Evolutionary conservation across 2,113 vertebrate species (phyloP).

Genomic region (Nothocercus julius): DNA sequence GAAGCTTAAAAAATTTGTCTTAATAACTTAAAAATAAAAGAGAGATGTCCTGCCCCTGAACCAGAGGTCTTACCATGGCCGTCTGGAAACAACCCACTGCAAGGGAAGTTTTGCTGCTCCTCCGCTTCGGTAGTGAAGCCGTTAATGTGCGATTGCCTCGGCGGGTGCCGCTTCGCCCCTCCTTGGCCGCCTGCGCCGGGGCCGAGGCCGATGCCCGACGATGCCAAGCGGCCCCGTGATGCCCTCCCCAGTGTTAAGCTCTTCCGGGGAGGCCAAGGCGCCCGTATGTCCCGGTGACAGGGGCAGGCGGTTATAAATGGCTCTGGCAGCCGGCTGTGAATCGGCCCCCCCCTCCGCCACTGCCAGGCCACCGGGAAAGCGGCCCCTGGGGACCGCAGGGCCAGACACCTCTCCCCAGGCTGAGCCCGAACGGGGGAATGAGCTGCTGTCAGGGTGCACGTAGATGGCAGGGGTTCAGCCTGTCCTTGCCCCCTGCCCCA

Average conservation of each 20-base stretch:
- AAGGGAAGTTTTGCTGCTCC: slow-evolving; percentile 23
- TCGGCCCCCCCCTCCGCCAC: neutral
- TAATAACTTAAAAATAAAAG: too few relatives aligned
- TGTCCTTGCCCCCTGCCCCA: neutral
- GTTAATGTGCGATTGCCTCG: too few relatives aligned
- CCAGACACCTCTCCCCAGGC: neutral
- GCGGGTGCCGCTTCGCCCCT: too few relatives aligned
- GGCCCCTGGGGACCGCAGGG: neutral
- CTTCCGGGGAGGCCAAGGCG: slow-evolving; percentile 49
- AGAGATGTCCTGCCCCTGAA: too few relatives aligned
- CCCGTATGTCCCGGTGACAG: slow-evolving; percentile 55
- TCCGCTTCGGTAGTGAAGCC: neutral
- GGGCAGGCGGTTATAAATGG: slow-evolving; percentile 77
- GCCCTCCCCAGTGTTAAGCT: slow-evolving; percentile 3
- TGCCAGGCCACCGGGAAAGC: neutral
- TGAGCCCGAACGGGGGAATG: neutral
- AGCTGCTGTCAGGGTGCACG: neutral
- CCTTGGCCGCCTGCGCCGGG: neutral
- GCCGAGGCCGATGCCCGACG: neutral
- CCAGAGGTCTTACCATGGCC: neutral
- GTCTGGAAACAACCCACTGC: neutral
- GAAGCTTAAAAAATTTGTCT: neutral
- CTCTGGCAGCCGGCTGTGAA: slow-evolving; percentile 76
- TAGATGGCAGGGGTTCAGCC: neutral
- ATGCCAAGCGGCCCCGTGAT: neutral